Evolutionary conservation across 2,888 invertebrate genomes (phyloP).

Genomic region (Crematogaster levior): DNA sequence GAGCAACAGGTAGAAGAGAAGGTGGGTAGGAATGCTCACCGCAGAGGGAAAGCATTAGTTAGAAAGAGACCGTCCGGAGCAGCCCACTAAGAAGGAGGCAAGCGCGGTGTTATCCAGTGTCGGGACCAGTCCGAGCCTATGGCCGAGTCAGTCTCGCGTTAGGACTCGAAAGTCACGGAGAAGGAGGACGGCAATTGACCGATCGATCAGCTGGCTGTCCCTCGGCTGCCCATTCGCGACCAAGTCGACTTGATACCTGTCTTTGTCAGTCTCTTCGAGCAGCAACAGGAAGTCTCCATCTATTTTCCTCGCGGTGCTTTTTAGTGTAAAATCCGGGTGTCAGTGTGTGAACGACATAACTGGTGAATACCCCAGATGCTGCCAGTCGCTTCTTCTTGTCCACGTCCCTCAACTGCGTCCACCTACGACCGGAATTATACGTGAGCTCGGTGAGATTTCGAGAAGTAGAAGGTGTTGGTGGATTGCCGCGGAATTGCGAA

Average conservation of each 20-base stretch:
- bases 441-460: background rate
- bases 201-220: slow-evolving; percentile 1
- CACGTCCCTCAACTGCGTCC: background rate
- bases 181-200: slow-evolving; percentile 47
- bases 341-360: slow-evolving; percentile 22
- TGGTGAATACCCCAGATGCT: slow-evolving; percentile 38
- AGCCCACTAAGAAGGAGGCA: slow-evolving; percentile 23
- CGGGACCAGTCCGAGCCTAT: slow-evolving; percentile 41
- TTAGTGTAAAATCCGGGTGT: slow-evolving; percentile 4
- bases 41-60: slow-evolving; percentile 34
- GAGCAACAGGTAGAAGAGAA: slow-evolving; percentile 48
- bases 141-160: slow-evolving; percentile 79
- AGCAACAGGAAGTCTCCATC: background rate
- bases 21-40: background rate
- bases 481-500: background rate
- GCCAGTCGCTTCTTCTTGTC: background rate
- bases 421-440: slow-evolving; percentile 13
- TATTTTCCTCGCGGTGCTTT: slow-evolving; percentile 4
- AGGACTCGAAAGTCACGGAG: slow-evolving; percentile 82
- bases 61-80: slow-evolving; percentile 52
- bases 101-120: slow-evolving; percentile 55
- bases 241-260: background rate
- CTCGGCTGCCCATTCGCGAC: background rate
- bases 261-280: background rate
- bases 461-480: background rate